Base-by-base conservation (phyloP, 2,888 invertebrate species). In the Copidosoma aretas region DNA sequence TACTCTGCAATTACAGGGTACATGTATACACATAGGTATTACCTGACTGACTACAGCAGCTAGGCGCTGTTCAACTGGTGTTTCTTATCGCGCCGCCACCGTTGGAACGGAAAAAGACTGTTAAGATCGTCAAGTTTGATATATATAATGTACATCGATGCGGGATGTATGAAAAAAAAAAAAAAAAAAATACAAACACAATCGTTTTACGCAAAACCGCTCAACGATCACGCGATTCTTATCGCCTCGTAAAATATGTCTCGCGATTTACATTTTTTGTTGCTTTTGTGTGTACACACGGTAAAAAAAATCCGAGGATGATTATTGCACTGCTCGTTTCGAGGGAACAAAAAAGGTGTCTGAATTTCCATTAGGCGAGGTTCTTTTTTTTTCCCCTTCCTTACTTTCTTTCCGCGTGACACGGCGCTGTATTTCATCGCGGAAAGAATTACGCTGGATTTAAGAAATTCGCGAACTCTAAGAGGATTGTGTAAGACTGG, bases 1-100 rank as follows among this genome's bases (percentile, higher is more conserved):
- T 68, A 61, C 71, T 57, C 46, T 58, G 49, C 68, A 71, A 71
- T 71, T 71, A 71, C 71, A 62, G 57, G 66, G 64, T 54, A 8
- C n/a, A n/a, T n/a, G n/a, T n/a, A n/a, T n/a, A n/a, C n/a, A n/a
- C n/a, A n/a, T n/a, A n/a, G n/a, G n/a, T n/a, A n/a, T n/a, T n/a
- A n/a, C n/a, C n/a, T n/a, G n/a, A n/a, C n/a, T n/a, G n/a, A n/a
- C n/a, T n/a, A n/a, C n/a, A n/a, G n/a, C n/a, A n/a, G n/a, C n/a
- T 32, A 32, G 32, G 32, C 8, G 32, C 32, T 32, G 71, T 64
- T 71, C 71, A 71, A 71, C 68, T 71, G 66, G 71, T 71, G 68
- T 68, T 68, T 66, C 66, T 68, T 68, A 66, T 66, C 68, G 53
- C 52, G n/a, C 39, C 12, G 58, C n/a, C 32, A 8, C 32, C 32